phyloP scores from a whole-genome alignment of 2,113 vertebrate genomes.

The Lasiurus cinereus region DNA sequence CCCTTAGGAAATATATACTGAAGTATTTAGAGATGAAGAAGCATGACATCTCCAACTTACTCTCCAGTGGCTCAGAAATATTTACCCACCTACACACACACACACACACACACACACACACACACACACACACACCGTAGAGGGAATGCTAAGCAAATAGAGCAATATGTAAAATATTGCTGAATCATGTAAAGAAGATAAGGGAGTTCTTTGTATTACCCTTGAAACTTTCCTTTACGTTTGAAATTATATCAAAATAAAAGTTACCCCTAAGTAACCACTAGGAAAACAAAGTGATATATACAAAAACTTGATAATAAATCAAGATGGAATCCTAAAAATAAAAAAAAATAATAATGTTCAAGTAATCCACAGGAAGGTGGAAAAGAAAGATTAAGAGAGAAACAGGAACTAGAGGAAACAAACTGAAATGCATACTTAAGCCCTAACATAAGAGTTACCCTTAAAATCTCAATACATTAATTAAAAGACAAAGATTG shows the following conservation, averaged over 20 bases:
- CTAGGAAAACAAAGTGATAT: background rate
- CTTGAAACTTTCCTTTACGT: background rate
- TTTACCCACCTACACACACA: background rate
- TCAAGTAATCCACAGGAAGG: background rate
- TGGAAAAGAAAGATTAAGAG: background rate
- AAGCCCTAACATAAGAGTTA: background rate
- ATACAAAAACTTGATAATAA: background rate
- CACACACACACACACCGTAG: background rate
- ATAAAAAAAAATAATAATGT: background rate
- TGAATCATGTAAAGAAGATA: background rate
- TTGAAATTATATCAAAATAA: background rate
- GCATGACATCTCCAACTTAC: background rate
- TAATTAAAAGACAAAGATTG: background rate
- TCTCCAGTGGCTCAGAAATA: background rate
- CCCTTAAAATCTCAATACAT: background rate
- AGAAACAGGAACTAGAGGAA: background rate
- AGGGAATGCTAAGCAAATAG: background rate
- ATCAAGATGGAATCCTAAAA: background rate
- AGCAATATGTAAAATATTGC: background rate
- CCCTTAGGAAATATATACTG: background rate
- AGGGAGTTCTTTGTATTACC: background rate
- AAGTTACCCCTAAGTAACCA: background rate
- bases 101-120: background rate
- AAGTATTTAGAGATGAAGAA: constrained; percentile 8
- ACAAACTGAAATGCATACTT: background rate